phyloP scores from a whole-genome alignment of 2,113 vertebrate species.

The Meleagris gallopavo region DNA sequence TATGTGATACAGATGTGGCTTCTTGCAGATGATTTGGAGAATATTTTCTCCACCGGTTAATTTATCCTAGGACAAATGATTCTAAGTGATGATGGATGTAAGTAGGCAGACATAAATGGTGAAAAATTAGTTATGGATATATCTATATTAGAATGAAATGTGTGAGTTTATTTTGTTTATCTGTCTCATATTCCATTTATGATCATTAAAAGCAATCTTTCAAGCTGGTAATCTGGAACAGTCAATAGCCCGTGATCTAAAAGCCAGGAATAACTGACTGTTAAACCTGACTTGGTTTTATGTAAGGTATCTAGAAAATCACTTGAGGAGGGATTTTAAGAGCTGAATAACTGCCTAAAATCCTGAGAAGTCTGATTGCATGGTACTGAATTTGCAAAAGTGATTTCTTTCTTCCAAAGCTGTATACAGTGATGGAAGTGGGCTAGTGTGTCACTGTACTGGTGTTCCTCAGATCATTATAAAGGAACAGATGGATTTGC shows the following conservation, averaged over 20 bases:
- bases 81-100: too few relatives aligned
- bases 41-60: not conserved
- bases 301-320: not conserved
- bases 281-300: not conserved
- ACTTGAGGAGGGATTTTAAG: not conserved
- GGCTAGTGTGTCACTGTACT: fast-evolving
- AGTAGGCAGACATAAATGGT: not conserved
- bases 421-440: not conserved
- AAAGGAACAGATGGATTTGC: not conserved
- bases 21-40: not conserved
- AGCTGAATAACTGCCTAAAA: not conserved
- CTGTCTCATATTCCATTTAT: not conserved
- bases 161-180: not conserved
- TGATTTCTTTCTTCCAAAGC: not conserved
- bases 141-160: not conserved
- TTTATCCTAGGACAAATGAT: fast-evolving
- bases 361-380: not conserved
- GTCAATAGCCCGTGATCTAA: not conserved
- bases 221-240: not conserved
- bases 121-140: not conserved
- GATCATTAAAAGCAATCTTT: not conserved
- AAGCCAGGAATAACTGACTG: not conserved
- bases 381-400: not conserved
- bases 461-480: not conserved
- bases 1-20: not conserved